Conservation (phyloP, 2,113 vertebrate genomes). For the Arenaria interpres region DNA sequence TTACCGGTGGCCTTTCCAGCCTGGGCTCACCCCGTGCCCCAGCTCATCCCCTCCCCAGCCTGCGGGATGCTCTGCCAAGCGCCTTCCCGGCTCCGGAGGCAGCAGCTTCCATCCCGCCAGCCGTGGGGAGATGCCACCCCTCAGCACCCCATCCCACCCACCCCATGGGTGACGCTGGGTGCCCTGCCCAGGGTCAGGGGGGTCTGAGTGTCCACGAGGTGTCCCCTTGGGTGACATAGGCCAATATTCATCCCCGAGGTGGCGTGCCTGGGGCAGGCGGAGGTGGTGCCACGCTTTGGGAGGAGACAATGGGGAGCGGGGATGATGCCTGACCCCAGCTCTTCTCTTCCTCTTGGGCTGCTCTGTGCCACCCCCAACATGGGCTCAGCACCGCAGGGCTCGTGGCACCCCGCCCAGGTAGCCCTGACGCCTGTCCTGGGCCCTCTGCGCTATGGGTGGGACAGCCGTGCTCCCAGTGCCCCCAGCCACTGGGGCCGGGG, state of each 20-base stretch:
- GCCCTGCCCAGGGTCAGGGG: rapidly evolving
- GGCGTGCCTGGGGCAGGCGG: rapidly evolving
- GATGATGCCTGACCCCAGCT: not conserved
- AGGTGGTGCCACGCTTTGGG: not conserved
- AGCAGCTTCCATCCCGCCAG: rapidly evolving
- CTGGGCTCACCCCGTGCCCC: not conserved
- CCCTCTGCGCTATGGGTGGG: rapidly evolving
- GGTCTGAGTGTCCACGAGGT: not conserved
- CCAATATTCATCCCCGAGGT: not conserved
- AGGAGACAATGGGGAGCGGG: rapidly evolving
- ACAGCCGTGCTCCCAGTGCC: not conserved
- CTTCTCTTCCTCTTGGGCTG: not conserved
- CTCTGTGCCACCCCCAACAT: not conserved
- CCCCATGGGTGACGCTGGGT: not conserved
- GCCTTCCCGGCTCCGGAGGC: not conserved
- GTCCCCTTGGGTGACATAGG: not conserved
- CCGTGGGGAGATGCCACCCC: rapidly evolving
- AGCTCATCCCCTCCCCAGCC: not conserved
- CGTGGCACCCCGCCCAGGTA: rapidly evolving
- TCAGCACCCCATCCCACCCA: not conserved
- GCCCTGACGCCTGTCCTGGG: no score
- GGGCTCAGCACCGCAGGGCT: rapidly evolving
- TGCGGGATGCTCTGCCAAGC: not conserved
- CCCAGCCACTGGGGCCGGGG: not conserved
- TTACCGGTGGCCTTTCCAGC: not conserved